Conservation (phyloP, 2,797 vertebrate genomes). For the Lophotriccus pileatus region DNA sequence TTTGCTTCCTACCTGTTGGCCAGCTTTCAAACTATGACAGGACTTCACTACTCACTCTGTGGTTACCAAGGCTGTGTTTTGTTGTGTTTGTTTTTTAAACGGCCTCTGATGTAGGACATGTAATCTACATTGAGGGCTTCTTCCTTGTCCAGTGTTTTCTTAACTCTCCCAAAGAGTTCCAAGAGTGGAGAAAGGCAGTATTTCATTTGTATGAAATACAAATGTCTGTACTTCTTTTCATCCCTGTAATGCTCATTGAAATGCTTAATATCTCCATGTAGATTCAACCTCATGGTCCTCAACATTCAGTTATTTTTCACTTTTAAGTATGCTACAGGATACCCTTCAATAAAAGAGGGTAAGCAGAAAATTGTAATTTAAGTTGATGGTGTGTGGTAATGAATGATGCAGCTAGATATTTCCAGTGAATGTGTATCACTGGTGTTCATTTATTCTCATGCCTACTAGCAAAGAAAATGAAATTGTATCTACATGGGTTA, state of each 20-base stretch:
- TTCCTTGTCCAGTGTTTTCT: not conserved
- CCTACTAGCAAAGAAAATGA: not conserved
- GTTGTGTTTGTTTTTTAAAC: not conserved
- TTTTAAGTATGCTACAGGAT: not conserved
- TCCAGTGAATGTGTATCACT: not conserved
- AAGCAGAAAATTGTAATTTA: not conserved
- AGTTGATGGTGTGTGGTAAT: not conserved
- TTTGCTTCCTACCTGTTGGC: slow-evolving; percentile 29
- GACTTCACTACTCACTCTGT: not conserved
- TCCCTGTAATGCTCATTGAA: slow-evolving; percentile 8
- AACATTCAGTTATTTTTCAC: not conserved
- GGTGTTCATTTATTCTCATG: not conserved
- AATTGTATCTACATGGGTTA: not conserved
- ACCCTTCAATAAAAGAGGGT: not conserved
- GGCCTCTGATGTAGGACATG: not conserved
- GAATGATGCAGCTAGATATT: not conserved
- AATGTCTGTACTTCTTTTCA: not conserved
- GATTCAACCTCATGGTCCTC: not conserved
- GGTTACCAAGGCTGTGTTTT: not conserved
- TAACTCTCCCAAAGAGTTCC: not conserved
- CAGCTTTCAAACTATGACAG: not conserved
- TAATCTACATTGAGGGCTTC: not conserved
- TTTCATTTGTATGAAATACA: not conserved
- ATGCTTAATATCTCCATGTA: slow-evolving; percentile 13
- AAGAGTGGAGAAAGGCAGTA: not conserved